Base-by-base conservation (phyloP, 2,113 vertebrate genomes). In the Syngnathus typhle region DNA sequence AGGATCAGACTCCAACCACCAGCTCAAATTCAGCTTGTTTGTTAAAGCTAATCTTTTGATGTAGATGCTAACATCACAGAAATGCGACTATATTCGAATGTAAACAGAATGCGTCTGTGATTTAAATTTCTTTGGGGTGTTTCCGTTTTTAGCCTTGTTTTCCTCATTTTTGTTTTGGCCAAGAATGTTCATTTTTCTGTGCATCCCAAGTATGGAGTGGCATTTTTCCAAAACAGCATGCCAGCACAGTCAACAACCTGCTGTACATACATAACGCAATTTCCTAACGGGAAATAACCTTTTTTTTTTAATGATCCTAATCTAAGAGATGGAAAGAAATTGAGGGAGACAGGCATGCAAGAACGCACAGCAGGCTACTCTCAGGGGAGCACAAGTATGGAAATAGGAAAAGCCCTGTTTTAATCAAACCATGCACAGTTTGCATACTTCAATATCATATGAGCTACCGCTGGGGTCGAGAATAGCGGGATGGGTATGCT, bases 401-500 rank as follows among this genome's bases (percentile, higher is more conserved):
- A 62, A 75, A 72, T 66, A 74, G 74, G 60, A 19, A 72, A 7
- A 65, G 71, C 55, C 71, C 71, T 15, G 51, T 82, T 77, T 85
- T 83, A 83, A 87, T 83, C 67, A 79, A 82, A 52, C 65, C 68
- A 52, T 67, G 56, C 67, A 38, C 49, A 19, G 46, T 49, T 49
- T 19, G 46, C 46, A 49, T 49, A 49, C 18, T 49, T 49, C 46
- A 49, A 5, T 49, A 16, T 18, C 46, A 49, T 49, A 49, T 16
- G 46, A 49, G 46, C 19, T 51, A 51, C 2, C 5, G 44, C 44
- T 46, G 1, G 15, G 44, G 44, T 46, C 15, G 44, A 46, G 15
- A 46, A 2, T 13, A 46, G 44, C 44, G 15, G 0, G 13, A 46
- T 16, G 13, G 11, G 12, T 15, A 13, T 16, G 13, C 4, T 46